A percentile compares a stretch with the other conserved stretches of the same genome.
Evolutionary conservation across 2,113 vertebrate species (phyloP).

Genomic region (Strix aluco): DNA sequence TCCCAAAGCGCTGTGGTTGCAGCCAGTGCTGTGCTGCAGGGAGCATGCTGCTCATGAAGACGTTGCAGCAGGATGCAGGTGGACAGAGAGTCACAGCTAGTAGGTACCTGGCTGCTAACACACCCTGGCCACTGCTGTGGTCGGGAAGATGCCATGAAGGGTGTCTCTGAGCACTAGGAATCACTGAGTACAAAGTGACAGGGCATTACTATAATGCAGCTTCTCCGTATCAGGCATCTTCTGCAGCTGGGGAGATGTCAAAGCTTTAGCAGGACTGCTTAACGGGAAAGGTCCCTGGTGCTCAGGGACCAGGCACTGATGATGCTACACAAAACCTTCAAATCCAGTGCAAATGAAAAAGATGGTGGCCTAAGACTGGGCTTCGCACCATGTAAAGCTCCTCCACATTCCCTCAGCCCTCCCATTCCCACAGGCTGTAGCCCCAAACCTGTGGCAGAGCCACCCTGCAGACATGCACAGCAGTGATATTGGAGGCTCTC

Average conservation of each 20-base stretch:
- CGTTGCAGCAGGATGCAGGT: background rate
- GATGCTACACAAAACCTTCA: background rate
- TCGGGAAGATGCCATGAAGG: background rate
- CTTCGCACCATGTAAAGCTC: background rate
- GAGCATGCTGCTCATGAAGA: fast-evolving
- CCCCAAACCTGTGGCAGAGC: background rate
- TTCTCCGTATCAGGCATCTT: background rate
- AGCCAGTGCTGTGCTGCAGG: background rate
- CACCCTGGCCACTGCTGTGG: background rate
- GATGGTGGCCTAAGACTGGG: background rate
- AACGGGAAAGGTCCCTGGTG: background rate
- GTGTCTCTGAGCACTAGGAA: background rate
- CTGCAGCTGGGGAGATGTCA: background rate
- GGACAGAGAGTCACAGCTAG: background rate
- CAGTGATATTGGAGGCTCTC: background rate
- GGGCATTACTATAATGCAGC: fast-evolving
- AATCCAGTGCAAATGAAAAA: background rate
- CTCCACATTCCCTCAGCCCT: background rate
- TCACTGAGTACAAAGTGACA: background rate
- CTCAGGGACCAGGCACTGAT: background rate
- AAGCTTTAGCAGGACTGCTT: background rate
- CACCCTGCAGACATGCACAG: background rate
- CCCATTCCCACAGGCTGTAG: background rate
- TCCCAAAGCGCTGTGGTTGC: background rate
- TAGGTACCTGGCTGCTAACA: background rate